Evolutionary conservation across 2,113 vertebrate species (phyloP).

Genomic region (Xerus inauris): DNA sequence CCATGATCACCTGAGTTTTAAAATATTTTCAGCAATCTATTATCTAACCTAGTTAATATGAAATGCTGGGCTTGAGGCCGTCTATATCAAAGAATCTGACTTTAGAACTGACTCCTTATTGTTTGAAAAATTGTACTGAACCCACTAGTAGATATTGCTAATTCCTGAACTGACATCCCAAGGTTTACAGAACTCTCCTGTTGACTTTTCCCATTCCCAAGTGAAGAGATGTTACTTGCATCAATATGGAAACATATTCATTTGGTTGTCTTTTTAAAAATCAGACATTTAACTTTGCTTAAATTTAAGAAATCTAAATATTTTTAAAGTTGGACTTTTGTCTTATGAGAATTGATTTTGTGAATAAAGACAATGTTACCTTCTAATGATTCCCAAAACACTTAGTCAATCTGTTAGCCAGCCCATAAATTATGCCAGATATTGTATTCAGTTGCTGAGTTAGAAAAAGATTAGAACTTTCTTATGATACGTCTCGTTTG

Average conservation of each 20-base stretch:
- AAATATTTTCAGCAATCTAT: not conserved
- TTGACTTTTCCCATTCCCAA: not conserved
- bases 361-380: not conserved
- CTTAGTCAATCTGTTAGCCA: not conserved
- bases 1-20: not conserved
- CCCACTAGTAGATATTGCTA: not conserved
- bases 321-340: not conserved
- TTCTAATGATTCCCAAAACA: slow-evolving; percentile 5
- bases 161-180: not conserved
- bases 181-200: not conserved
- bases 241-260: not conserved
- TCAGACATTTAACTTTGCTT: not conserved
- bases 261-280: not conserved
- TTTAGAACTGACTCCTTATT: slow-evolving; percentile 8
- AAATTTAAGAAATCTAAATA: not conserved
- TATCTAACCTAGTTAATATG: not conserved
- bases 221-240: slow-evolving; percentile 1
- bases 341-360: not conserved
- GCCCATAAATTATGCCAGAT: not conserved
- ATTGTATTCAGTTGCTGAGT: not conserved
- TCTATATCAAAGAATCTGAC: not conserved
- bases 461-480: slow-evolving; percentile 31
- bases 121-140: not conserved
- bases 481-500: slow-evolving; percentile 1
- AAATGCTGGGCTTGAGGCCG: not conserved